These are phyloP conservation scores for Ennomos fuscantarius DNA, from an alignment of 2,888 invertebrate genomes.

Conservation along the genomic window DNA sequence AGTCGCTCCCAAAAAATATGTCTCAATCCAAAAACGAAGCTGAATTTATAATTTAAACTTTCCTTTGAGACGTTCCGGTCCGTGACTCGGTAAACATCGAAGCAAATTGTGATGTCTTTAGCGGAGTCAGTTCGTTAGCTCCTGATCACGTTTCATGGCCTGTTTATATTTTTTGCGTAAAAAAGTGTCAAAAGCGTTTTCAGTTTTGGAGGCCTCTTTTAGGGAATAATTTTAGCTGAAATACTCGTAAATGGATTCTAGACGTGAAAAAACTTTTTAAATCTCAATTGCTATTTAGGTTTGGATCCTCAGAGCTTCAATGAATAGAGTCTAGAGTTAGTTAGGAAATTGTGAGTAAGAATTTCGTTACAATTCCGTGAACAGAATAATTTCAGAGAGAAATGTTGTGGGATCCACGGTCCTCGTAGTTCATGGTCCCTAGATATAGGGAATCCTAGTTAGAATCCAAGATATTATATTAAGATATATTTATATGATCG, in stretches of 20 bases:
- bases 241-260: too few relatives aligned
- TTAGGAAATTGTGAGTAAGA: not conserved
- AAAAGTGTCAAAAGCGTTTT: constrained; percentile 27
- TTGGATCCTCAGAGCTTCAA: too few relatives aligned
- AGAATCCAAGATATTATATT: too few relatives aligned
- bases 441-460: too few relatives aligned
- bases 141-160: constrained; percentile 12
- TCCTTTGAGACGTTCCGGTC: constrained; percentile 22
- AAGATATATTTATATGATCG: too few relatives aligned
- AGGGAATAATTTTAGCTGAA: constrained; percentile 9
- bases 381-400: constrained; percentile 12
- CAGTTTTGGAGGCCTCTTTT: constrained; percentile 12
- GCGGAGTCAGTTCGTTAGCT: constrained; percentile 40
- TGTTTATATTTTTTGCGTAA: constrained; percentile 24
- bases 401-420: too few relatives aligned
- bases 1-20: constrained; percentile 1
- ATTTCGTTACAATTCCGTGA: constrained; percentile 15
- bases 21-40: constrained; percentile 15
- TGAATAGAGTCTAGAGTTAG: too few relatives aligned
- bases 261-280: too few relatives aligned
- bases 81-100: constrained; percentile 32
- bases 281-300: too few relatives aligned
- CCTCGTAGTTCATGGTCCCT: too few relatives aligned
- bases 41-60: constrained; percentile 32
- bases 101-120: constrained; percentile 38